Base-by-base conservation (phyloP, 2,113 vertebrate species). In the Peromyscus leucopus region DNA sequence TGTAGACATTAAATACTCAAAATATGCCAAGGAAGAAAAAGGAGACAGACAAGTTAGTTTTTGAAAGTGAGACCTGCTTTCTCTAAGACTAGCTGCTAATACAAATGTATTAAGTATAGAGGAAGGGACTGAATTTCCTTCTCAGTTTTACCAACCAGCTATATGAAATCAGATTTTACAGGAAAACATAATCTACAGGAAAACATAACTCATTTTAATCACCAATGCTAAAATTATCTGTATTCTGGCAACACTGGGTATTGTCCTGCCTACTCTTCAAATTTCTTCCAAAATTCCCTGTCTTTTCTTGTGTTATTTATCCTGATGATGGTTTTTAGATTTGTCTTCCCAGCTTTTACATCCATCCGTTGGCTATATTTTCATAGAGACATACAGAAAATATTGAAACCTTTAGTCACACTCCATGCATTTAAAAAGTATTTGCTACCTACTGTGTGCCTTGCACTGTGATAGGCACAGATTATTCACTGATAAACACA, bases 71-170 rank as follows among this genome's bases (percentile, higher is more conserved):
- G 10, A 87, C 1, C 9, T 78, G 16, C 39, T 94, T 94, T 5
- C 28, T 61, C 55, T 94, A 82, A 90, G 33, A 87, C 7, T 89
- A 21, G 26, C 55, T 94, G 69, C 8, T 61, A 36, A 63, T 33
- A 24, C 42, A 48, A 78, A 48, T 78, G 12, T 31, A 67, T 67
- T 78, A 28, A 46, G 22, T 9, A 63, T 57, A 6, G 13, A 15
- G 10, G 6, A 46, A 88, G 48, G 7, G 19, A 51, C 24, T 96
- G 12, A 17, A 91, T 7, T 26, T 6, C 28, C 92, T 90, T 75
- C 75, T 91, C 90, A 42, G 69, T 93, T 93, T 95, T 92, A 65
- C 21, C 9, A 3, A 82, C 46, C n/a, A 89, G 3, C 28, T 72
- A 63, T 55, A 39, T 3, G 71, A 72, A 94, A 89, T 85, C 16